phyloP scores from a whole-genome alignment of 2,113 vertebrate species.

The Centropus unirufus region DNA sequence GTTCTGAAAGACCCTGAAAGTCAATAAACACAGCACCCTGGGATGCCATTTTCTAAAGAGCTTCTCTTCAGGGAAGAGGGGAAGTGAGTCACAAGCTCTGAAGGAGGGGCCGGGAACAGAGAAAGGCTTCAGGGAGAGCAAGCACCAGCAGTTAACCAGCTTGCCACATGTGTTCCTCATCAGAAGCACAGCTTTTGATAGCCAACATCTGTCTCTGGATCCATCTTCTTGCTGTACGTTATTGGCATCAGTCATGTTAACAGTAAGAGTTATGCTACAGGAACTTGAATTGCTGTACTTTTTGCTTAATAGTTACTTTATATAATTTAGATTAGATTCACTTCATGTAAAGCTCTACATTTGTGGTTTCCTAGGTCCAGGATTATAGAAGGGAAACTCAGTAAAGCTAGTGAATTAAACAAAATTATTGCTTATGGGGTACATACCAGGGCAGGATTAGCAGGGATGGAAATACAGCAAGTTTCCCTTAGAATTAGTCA shows the following conservation, averaged over 20 bases:
- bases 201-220: background rate
- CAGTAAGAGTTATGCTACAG: background rate
- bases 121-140: background rate
- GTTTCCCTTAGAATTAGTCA: background rate
- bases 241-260: background rate
- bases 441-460: background rate
- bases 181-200: background rate
- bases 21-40: background rate
- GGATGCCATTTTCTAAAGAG: background rate
- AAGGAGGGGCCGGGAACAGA: background rate
- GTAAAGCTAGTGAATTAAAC: background rate
- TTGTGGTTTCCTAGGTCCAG: background rate
- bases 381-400: background rate
- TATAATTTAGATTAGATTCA: background rate
- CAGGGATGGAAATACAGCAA: background rate
- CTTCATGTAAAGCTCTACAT: background rate
- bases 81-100: background rate
- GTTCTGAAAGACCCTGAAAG: background rate
- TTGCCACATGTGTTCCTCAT: background rate
- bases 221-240: background rate
- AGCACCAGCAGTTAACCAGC: background rate
- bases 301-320: background rate
- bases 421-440: background rate
- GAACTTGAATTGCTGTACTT: background rate
- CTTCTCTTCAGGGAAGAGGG: background rate